A percentile compares a stretch with the other conserved stretches of the same genome.
Evolutionary conservation across 2,797 vertebrate genomes (phyloP).

Genomic region (Aeoliscus strigatus): DNA sequence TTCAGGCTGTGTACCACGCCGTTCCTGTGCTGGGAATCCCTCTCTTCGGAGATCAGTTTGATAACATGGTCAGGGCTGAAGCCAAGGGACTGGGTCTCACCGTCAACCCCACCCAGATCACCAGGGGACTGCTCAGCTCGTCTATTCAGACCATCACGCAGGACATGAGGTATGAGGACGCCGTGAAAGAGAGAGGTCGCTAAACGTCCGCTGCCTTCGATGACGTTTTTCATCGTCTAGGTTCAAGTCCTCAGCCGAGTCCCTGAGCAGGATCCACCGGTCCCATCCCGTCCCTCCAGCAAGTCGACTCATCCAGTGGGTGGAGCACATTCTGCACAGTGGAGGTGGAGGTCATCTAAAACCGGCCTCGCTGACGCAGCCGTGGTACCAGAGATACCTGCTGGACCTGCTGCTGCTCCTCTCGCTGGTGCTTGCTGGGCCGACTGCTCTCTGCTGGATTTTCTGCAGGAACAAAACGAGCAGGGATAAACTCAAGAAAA

Average conservation of each 20-base stretch:
- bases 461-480: conserved; percentile 19
- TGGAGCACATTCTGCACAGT: conserved; percentile 65
- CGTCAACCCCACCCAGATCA: conserved; percentile 55
- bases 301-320: conserved; percentile 65
- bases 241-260: conserved; percentile 65
- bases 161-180: conserved; percentile 56
- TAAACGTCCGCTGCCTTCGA: too few relatives aligned
- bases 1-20: conserved; percentile 73
- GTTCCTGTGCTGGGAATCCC: conserved; percentile 74
- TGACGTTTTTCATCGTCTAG: conserved; percentile 34
- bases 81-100: conserved; percentile 67
- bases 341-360: conserved; percentile 64
- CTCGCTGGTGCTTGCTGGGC: conserved; percentile 26
- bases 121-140: conserved; percentile 51
- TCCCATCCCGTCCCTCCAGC: conserved; percentile 66
- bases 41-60: conserved; percentile 71
- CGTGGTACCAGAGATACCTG: conserved; percentile 68
- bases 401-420: conserved; percentile 64
- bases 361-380: conserved; percentile 53
- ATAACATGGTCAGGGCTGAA: conserved; percentile 66
- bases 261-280: conserved; percentile 57
- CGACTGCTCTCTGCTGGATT: conserved; percentile 37
- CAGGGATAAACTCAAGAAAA: conserved; percentile 37
- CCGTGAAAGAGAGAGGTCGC: background rate
- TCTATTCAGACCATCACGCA: conserved; percentile 61